phyloP scores from a whole-genome alignment of 2,797 vertebrate genomes.

The Takifugu ocellatus region DNA sequence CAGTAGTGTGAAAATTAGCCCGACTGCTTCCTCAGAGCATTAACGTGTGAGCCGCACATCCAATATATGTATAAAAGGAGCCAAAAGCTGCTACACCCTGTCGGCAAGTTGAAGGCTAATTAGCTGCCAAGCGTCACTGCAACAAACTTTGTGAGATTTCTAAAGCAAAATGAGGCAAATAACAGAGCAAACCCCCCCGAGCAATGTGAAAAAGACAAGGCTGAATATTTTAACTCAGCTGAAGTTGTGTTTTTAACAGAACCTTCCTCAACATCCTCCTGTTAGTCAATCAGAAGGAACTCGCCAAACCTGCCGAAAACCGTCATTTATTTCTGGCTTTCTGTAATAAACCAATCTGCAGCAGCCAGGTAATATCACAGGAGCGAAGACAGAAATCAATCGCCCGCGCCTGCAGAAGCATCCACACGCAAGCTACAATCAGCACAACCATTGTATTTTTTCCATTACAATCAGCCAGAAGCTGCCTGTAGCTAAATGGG shows the following conservation, averaged over 20 bases:
- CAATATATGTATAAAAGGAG: slow-evolving; percentile 15
- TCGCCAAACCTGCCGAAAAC: background rate
- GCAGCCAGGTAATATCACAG: too few species aligned
- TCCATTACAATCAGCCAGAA: background rate
- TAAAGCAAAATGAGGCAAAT: slow-evolving; percentile 19
- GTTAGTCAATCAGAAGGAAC: background rate
- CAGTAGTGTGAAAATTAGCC: slow-evolving; percentile 31
- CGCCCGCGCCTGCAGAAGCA: background rate
- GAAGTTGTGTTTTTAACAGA: background rate
- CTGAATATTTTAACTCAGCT: too few species aligned
- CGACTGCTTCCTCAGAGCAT: slow-evolving; percentile 24
- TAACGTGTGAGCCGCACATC: slow-evolving; percentile 20
- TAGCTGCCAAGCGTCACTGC: slow-evolving; percentile 18
- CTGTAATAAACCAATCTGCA: background rate
- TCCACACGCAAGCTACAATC: background rate
- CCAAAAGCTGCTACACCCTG: slow-evolving; percentile 11
- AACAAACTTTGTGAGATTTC: slow-evolving; percentile 23
- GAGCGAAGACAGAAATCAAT: background rate
- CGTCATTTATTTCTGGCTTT: background rate
- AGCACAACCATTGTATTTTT: background rate
- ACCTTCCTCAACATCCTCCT: background rate
- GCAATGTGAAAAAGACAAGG: background rate
- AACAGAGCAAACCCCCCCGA: background rate
- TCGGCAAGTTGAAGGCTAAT: slow-evolving; percentile 33
- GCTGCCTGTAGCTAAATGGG: background rate